These are phyloP conservation scores for Lasioglossum figueresi DNA, from an alignment of 2,888 invertebrate genomes.

Conservation along the genomic window DNA sequence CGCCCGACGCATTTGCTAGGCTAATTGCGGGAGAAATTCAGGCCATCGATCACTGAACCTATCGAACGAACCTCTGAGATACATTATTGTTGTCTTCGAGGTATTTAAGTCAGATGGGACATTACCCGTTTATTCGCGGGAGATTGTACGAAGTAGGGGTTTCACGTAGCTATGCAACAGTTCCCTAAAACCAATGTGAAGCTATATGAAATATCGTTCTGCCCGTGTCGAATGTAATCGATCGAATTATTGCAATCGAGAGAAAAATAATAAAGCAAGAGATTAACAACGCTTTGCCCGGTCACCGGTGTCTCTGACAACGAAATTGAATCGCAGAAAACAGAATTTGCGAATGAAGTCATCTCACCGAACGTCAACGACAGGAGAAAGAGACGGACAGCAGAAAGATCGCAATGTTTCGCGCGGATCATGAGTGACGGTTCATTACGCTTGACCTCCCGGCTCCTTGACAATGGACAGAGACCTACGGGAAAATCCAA, in stretches of 20 bases:
- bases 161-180: not conserved
- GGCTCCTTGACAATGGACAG: not conserved
- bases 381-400: not conserved
- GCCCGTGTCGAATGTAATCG: not conserved
- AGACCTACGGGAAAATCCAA: not conserved
- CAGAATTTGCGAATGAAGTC: not conserved
- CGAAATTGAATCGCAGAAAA: not conserved
- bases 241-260: not conserved
- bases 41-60: slow-evolving; percentile 1
- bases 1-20: not conserved
- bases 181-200: not conserved
- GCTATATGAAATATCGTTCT: no score
- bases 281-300: not conserved
- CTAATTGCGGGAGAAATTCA: not conserved
- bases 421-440: not conserved
- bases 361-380: not conserved
- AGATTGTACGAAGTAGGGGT: not conserved
- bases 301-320: not conserved
- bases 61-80: not conserved
- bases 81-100: not conserved
- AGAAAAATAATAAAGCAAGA: not conserved
- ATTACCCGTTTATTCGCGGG: not conserved
- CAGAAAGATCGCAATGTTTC: not conserved
- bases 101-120: not conserved
- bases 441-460: not conserved